Evolutionary conservation across 2,113 vertebrate genomes (phyloP).

Genomic region (Platysteira castanea): DNA sequence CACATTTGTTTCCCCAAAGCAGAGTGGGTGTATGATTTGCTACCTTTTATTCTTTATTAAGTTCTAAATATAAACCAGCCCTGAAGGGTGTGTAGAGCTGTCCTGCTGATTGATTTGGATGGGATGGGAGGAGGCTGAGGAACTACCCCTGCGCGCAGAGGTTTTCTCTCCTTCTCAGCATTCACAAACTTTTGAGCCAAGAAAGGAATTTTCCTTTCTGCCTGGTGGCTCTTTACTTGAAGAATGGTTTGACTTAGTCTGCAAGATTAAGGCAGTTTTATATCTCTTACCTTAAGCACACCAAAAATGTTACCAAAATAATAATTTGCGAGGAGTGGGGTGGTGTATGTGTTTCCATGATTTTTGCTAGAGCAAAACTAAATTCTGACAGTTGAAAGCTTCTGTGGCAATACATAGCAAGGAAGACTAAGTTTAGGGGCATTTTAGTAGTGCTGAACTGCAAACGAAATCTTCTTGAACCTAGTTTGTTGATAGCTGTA

Average conservation of each 20-base stretch:
- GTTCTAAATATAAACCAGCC: conserved; percentile 54
- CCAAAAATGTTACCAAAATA: not conserved
- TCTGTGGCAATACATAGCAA: not conserved
- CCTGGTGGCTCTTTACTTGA: not conserved
- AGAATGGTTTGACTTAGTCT: not conserved
- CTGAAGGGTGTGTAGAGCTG: conserved; percentile 11
- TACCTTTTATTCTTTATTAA: conserved; percentile 58
- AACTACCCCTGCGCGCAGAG: not conserved
- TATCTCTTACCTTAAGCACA: not conserved
- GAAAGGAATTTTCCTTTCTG: not conserved
- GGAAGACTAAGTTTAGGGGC: not conserved
- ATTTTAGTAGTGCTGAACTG: not conserved
- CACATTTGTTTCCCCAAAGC: conserved; percentile 28
- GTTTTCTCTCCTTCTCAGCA: not conserved
- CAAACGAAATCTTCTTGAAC: not conserved
- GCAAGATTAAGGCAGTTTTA: not conserved
- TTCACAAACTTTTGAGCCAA: not conserved
- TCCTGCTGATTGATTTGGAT: conserved; percentile 45
- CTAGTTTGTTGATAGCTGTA: not conserved
- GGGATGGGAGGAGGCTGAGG: conserved; percentile 24
- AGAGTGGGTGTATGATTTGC: conserved; percentile 23
- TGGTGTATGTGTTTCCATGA: not conserved
- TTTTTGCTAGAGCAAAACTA: not conserved
- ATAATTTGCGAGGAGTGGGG: not conserved
- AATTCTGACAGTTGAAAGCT: not conserved